These are phyloP conservation scores for Papilio protenor DNA, from an alignment of 2,888 invertebrate species.

Conservation along the genomic window DNA sequence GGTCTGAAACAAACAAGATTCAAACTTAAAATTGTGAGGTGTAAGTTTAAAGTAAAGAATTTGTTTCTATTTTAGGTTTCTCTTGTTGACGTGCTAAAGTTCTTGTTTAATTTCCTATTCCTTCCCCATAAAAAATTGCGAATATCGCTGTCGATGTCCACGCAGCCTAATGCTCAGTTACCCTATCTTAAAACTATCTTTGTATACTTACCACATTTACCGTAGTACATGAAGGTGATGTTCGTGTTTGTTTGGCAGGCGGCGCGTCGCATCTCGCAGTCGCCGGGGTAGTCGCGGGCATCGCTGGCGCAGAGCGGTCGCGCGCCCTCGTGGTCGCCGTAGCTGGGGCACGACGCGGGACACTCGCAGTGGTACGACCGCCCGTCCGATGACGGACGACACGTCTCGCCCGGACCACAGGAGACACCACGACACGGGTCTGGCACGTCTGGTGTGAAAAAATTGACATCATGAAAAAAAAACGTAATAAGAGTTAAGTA, in stretches of 20 bases:
- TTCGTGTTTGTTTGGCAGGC: slow-evolving; percentile 90
- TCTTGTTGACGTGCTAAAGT: neutral
- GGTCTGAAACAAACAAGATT: slow-evolving; percentile 85
- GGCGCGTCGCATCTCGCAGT: slow-evolving; percentile 92
- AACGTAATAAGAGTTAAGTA: neutral
- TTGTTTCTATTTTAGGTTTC: too few relatives aligned
- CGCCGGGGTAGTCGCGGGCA: slow-evolving; percentile 92
- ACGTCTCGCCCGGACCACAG: slow-evolving; percentile 92
- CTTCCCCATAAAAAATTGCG: neutral
- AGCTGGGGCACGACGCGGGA: slow-evolving; percentile 90
- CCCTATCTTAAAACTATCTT: neutral
- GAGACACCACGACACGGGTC: slow-evolving; percentile 91
- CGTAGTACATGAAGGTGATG: slow-evolving; percentile 92
- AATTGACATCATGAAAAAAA: neutral
- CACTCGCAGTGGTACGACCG: slow-evolving; percentile 90
- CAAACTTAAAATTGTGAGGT: neutral
- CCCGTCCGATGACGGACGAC: slow-evolving; percentile 88
- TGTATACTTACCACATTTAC: slow-evolving; percentile 91
- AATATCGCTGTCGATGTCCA: neutral
- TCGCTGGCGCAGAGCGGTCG: slow-evolving; percentile 93
- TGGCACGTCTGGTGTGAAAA: slow-evolving; percentile 72
- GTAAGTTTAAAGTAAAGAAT: neutral
- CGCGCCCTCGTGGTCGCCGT: slow-evolving; percentile 92
- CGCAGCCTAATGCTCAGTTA: too few relatives aligned
- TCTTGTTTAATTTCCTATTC: neutral